phyloP scores from a whole-genome alignment of 2,797 vertebrate species.

The Bovichtus diacanthus region DNA sequence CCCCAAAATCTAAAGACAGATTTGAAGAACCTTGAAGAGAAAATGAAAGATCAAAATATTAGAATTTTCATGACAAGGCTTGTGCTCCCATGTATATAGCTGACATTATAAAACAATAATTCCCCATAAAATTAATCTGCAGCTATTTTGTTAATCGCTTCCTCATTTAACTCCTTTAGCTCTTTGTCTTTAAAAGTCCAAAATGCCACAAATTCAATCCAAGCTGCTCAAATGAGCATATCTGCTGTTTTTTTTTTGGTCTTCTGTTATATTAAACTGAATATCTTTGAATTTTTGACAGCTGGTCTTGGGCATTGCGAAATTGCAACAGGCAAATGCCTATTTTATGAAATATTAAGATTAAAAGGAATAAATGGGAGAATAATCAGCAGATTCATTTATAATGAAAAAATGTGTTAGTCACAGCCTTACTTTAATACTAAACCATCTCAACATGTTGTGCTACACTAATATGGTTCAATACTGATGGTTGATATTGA shows the following conservation, averaged over 20 bases:
- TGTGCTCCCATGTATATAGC: not conserved
- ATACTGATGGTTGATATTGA: conserved; percentile 25
- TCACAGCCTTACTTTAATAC: not conserved
- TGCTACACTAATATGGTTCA: not conserved
- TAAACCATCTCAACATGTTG: not conserved
- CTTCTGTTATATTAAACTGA: not conserved
- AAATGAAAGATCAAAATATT: not conserved
- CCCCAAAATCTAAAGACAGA: conserved; percentile 61
- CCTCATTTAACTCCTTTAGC: not conserved
- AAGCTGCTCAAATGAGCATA: not conserved
- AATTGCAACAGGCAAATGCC: not conserved
- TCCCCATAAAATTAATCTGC: not conserved
- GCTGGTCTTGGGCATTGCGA: not conserved
- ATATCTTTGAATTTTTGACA: not conserved
- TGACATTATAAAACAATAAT: not conserved
- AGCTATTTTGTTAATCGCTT: not conserved
- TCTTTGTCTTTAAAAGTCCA: not conserved
- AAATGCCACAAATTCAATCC: not conserved
- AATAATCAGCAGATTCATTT: not conserved
- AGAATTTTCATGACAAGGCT: not conserved
- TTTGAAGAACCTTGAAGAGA: conserved; percentile 53
- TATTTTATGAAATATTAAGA: not conserved
- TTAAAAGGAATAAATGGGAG: not conserved
- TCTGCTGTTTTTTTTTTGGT: not conserved
- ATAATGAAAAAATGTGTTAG: no score